Conservation (phyloP, 2,113 vertebrate genomes). For the Ellobius talpinus region DNA sequence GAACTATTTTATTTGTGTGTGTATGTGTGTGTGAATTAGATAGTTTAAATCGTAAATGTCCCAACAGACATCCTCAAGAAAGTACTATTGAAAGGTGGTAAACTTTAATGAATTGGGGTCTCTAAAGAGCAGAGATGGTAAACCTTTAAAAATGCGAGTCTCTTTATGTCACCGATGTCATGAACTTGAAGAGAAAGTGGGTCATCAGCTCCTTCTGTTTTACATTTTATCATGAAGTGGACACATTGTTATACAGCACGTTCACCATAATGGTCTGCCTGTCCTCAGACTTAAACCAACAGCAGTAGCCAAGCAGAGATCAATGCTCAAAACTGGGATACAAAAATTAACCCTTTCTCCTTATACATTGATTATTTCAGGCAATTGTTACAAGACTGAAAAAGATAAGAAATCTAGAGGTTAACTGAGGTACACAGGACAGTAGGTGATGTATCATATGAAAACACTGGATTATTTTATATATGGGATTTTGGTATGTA, state of each 20-base stretch:
- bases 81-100: background rate
- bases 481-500: background rate
- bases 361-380: background rate
- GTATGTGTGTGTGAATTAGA: background rate
- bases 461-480: background rate
- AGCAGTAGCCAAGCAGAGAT: background rate
- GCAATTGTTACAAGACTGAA: background rate
- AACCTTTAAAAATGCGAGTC: background rate
- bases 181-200: background rate
- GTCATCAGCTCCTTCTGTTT: background rate
- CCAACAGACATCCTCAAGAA: background rate
- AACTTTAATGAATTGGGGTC: background rate
- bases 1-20: background rate
- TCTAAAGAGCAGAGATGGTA: background rate
- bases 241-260: fast-evolving
- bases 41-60: background rate
- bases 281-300: background rate
- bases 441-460: background rate
- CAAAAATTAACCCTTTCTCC: background rate
- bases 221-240: background rate
- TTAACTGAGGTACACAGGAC: background rate
- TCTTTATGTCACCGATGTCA: background rate
- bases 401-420: background rate
- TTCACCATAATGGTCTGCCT: background rate
- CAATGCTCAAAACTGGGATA: background rate